phyloP scores from a whole-genome alignment of 2,888 invertebrate genomes.

The Aphrophora alni region DNA sequence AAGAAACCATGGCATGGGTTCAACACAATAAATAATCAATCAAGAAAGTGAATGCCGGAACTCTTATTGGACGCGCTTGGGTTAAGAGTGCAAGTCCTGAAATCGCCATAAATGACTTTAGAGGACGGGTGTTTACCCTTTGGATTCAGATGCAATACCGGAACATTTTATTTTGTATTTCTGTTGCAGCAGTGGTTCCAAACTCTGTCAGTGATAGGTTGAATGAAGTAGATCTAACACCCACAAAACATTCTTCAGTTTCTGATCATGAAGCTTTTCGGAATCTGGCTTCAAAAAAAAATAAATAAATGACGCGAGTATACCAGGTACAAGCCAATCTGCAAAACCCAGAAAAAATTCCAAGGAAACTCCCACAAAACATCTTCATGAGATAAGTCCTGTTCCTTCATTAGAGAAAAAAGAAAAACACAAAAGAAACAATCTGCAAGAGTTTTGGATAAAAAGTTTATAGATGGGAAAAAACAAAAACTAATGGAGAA shows the following conservation, averaged over 20 bases:
- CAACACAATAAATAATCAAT: background rate
- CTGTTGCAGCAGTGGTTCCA: background rate
- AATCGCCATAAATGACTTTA: background rate
- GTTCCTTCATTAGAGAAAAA: no score
- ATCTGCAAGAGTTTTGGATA: background rate
- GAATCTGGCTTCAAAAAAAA: no score
- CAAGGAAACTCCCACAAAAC: no score
- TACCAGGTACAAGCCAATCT: no score
- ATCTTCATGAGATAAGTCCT: no score
- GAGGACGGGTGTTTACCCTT: background rate
- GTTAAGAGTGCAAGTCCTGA: background rate
- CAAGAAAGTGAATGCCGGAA: background rate
- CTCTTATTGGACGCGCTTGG: background rate
- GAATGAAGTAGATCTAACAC: no score
- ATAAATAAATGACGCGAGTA: background rate
- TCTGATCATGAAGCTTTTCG: no score
- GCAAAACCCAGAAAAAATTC: no score
- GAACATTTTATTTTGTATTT: background rate
- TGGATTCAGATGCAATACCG: background rate
- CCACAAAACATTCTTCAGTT: no score
- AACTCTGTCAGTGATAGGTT: background rate
- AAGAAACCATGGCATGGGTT: background rate
- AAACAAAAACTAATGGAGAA: background rate
- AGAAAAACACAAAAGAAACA: background rate
- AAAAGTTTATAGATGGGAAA: background rate